phyloP scores from a whole-genome alignment of 2,113 vertebrate species.

The Calyptomena viridis region DNA sequence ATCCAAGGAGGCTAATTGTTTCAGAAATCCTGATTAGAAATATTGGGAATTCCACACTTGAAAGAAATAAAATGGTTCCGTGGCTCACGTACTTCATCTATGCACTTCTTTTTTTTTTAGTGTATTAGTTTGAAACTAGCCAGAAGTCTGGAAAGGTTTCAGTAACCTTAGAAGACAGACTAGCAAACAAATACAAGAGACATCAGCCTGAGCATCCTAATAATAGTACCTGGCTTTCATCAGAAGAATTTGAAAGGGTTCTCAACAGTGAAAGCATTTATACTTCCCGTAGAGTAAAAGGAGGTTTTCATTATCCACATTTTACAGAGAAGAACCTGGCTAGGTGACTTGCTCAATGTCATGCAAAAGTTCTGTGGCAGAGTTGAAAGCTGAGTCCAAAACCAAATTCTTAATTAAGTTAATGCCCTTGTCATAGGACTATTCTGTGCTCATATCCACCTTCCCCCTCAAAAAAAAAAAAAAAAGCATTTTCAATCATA shows the following conservation, averaged over 20 bases:
- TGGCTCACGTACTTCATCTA: background rate
- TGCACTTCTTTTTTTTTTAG: background rate
- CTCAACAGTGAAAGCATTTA: conserved; percentile 1
- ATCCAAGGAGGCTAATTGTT: background rate
- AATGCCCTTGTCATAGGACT: background rate
- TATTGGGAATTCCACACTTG: background rate
- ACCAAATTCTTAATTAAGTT: background rate
- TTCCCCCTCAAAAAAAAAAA: background rate
- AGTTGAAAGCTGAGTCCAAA: background rate
- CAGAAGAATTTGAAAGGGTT: conserved; percentile 12
- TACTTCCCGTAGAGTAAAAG: background rate
- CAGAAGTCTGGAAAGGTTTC: conserved; percentile 37
- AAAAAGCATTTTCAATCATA: background rate
- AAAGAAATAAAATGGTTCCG: background rate
- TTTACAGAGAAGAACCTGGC: background rate
- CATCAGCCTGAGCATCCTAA: conserved; percentile 5
- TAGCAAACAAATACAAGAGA: conserved; percentile 24
- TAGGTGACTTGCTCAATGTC: background rate
- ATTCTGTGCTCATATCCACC: background rate
- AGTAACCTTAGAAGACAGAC: background rate
- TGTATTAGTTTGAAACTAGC: conserved; percentile 8
- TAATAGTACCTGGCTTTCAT: conserved; percentile 34
- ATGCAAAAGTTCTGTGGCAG: background rate
- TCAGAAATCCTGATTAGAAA: background rate
- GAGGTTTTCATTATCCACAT: background rate